Base-by-base conservation (phyloP, 2,113 vertebrate species). In the Irena cyanogastra region DNA sequence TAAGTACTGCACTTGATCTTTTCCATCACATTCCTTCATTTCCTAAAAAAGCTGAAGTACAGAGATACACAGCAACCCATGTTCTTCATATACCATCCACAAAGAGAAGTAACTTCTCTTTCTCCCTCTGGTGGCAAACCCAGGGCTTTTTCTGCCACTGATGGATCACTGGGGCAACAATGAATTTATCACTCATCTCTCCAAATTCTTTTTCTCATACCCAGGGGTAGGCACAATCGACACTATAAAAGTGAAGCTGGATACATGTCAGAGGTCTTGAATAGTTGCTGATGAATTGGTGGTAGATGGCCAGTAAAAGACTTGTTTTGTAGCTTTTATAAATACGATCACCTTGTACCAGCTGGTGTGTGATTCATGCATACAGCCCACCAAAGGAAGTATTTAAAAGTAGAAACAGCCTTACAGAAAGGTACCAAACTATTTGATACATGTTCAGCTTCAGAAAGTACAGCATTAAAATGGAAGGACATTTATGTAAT, bases 41-140 rank as follows among this genome's bases (percentile, higher is more conserved):
- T 95, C 63, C 50, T 49, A 61, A n/a, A 16, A 31, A 79, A 90
- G 39, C 50, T 65, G 11, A 65, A 57, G 10, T 37, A 50, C 39
- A 49, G 17, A 91, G n/a, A 44, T 9, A 49, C 19, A 56, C 6
- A 77, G 39, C 59, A 90, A 93, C 59, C 21, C 24, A 15, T 44
- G 75, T 88, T 27, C 44, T 49, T 49, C 60, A 66, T 6, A 31
- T 0, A n/a, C 24, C 42, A 52, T 5, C 47, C 68, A 37, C 30
- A 68, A 28, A 10, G 63, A 37, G 17, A 54, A 83, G 3, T 7
- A 47, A 74, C 47, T 45, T 77, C 84, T 91, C 90, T 83, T 90
- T 41, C 88, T 87, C 94, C 96, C 93, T 90, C 94, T 95, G 79
- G 60, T 76, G 95, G 94, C 70, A 78, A 89, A 81, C 11, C 0